Evolutionary conservation across 2,888 invertebrate species (phyloP).

Genomic region (Drosophila picticornis): DNA sequence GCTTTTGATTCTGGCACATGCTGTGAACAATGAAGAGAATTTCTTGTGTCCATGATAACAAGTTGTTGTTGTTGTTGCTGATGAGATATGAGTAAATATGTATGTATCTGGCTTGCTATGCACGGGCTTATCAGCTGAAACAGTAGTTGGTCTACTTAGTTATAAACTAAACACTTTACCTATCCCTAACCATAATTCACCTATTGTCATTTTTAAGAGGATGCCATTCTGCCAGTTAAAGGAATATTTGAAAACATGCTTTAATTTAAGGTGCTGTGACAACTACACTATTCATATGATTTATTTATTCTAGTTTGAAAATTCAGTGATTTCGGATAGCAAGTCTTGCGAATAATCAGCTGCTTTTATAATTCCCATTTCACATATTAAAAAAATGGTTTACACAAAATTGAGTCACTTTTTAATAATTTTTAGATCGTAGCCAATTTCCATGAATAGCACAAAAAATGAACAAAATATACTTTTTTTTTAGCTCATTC

Average conservation of each 20-base stretch:
- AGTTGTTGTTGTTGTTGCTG: slow-evolving; percentile 6
- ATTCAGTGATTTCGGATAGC: background rate
- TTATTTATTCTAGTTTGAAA: background rate
- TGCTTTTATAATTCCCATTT: background rate
- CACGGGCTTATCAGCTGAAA: slow-evolving; percentile 27
- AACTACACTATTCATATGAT: background rate
- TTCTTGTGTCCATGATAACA: slow-evolving; percentile 16
- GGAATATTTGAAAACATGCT: background rate
- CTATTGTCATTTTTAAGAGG: background rate
- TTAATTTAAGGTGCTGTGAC: background rate
- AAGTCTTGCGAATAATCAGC: background rate
- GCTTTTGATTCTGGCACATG: slow-evolving; percentile 32
- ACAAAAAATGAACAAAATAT: too few species aligned
- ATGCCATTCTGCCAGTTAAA: background rate
- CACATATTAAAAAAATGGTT: background rate
- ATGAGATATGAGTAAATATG: slow-evolving; percentile 15
- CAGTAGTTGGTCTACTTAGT: slow-evolving; percentile 17
- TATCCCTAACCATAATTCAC: background rate
- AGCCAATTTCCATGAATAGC: background rate
- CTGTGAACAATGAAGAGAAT: slow-evolving; percentile 18
- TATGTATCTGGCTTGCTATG: slow-evolving; percentile 27
- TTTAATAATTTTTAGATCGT: background rate
- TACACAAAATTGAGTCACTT: background rate
- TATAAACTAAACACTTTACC: background rate
- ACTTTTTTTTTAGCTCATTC: background rate